Evolutionary conservation across 2,888 invertebrate genomes (phyloP).

Genomic region (Drosophila flavopinicola): DNA sequence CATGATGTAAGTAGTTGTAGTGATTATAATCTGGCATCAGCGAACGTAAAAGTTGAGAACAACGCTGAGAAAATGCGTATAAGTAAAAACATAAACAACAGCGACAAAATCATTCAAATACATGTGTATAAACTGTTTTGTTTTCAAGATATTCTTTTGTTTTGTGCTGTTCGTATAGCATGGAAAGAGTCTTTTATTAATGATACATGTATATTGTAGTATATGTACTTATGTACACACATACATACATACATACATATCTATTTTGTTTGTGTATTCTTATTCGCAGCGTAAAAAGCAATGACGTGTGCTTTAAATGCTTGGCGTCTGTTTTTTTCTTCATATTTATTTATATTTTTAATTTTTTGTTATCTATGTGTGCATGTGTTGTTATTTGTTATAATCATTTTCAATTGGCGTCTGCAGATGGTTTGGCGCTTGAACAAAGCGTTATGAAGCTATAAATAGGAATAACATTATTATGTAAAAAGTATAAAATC

Average conservation of each 20-base stretch:
- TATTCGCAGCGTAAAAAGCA: constrained; percentile 30
- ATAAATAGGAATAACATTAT: too few relatives aligned
- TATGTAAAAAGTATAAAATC: too few relatives aligned
- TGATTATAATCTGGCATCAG: constrained; percentile 19
- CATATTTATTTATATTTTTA: constrained; percentile 12
- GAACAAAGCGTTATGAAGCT: constrained; percentile 2
- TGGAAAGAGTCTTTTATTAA: constrained; percentile 35
- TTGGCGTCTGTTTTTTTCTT: constrained; percentile 25
- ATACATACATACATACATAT: not conserved
- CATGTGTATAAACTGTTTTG: constrained; percentile 36
- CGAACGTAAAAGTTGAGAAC: constrained; percentile 1
- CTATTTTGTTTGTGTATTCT: constrained; percentile 24
- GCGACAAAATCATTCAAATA: constrained; percentile 13
- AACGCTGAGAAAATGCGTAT: constrained; percentile 6
- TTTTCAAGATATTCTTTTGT: constrained; percentile 17
- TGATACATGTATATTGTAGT: constrained; percentile 8
- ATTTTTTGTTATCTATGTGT: constrained; percentile 8
- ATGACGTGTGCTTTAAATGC: constrained; percentile 46
- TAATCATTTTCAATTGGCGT: constrained; percentile 14
- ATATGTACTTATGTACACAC: constrained; percentile 1
- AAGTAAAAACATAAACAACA: constrained; percentile 4
- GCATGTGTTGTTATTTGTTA: not conserved
- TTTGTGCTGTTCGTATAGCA: constrained; percentile 23
- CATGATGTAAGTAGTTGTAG: constrained; percentile 5
- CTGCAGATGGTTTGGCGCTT: not conserved